Percentiles rank a stretch among this genome's conserved stretches.
These are phyloP conservation scores for Polypedilum pembai DNA, from an alignment of 1,140 invertebrate genomes.

Conservation along the genomic window DNA sequence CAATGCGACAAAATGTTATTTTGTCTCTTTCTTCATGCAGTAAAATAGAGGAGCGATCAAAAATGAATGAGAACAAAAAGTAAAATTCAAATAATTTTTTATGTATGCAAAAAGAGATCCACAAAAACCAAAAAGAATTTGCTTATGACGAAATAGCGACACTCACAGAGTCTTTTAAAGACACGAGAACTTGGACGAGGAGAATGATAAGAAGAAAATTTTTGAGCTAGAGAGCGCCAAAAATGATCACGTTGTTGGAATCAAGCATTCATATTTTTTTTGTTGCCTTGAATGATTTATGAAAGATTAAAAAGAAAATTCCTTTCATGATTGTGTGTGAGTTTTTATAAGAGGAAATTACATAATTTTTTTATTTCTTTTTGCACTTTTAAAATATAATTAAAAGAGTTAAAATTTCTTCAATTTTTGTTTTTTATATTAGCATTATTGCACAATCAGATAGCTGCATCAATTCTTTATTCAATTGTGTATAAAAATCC, in stretches of 20 bases:
- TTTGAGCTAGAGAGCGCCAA: slow-evolving; percentile 1
- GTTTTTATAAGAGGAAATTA: too few relatives aligned
- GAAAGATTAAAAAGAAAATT: slow-evolving; percentile 13
- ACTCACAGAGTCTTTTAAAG: not conserved
- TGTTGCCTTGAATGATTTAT: not conserved
- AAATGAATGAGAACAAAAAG: not conserved
- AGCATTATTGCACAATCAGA: too few relatives aligned
- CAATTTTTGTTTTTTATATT: too few relatives aligned
- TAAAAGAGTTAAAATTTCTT: too few relatives aligned
- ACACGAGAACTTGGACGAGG: not conserved
- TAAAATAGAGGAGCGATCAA: not conserved
- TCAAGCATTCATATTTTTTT: not conserved
- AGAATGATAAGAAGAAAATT: slow-evolving; percentile 1
- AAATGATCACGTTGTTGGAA: slow-evolving; percentile 15
- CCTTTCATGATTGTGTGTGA: not conserved
- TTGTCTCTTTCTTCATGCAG: not conserved
- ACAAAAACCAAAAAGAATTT: slow-evolving; percentile 21
- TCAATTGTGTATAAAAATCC: too few relatives aligned
- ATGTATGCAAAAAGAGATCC: slow-evolving; percentile 17
- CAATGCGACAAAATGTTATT: slow-evolving; percentile 18
- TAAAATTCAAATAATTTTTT: not conserved
- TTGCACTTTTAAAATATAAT: too few relatives aligned
- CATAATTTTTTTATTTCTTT: too few relatives aligned
- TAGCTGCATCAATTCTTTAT: too few relatives aligned
- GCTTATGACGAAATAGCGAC: slow-evolving; percentile 4